Base-by-base conservation (phyloP, 2,888 invertebrate species). In the Ennomos quercinarius region DNA sequence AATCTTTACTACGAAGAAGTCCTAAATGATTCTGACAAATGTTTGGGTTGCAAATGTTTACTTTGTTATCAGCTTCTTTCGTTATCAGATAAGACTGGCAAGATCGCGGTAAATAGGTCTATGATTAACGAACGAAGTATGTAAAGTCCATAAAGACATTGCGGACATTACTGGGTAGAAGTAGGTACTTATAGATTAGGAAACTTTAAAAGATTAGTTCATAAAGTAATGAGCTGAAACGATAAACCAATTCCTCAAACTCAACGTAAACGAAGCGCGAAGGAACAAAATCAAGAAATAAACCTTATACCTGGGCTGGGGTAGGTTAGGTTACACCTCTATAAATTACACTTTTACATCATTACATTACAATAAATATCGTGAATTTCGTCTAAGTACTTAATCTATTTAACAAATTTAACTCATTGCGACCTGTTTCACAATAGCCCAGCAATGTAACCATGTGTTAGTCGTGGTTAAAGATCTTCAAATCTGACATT, bases 21-120 rank as follows among this genome's bases (percentile, higher is more conserved):
- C 9, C 46, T 35, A 37, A 46, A 40, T 8, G 0, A 39, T 12
- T 8, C 10, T 17, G 11, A 36, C 10, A 34, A 37, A 40, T 44
- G 27, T 52, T 52, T 35, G 42, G 38, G n/a, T 41, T n/a, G 35
- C 45, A 13, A 54, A 63, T 63, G 43, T 63, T 59, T 59, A 59
- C 56, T 42, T 52, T 56, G 49, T 59, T 63, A 63, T 59, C 63
- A 36, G 40, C 38, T 45, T 44, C 45, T 49, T 39, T 37, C 41
- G 39, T 56, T 63, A 63, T 59, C 63, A 45, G 58, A 63, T 63
- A 63, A 59, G 45, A n/a, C 8, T 11, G n/a, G 36, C 48, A 39
- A 52, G 56, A 59, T 52, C 44, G 48, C 48, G 38, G 38, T 44
- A 52, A 63, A 53, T 49, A 39, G 53, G 52, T 50, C 37, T 41